Base-by-base conservation (phyloP, 2,888 invertebrate genomes). In the Polyommatus iphigenia region DNA sequence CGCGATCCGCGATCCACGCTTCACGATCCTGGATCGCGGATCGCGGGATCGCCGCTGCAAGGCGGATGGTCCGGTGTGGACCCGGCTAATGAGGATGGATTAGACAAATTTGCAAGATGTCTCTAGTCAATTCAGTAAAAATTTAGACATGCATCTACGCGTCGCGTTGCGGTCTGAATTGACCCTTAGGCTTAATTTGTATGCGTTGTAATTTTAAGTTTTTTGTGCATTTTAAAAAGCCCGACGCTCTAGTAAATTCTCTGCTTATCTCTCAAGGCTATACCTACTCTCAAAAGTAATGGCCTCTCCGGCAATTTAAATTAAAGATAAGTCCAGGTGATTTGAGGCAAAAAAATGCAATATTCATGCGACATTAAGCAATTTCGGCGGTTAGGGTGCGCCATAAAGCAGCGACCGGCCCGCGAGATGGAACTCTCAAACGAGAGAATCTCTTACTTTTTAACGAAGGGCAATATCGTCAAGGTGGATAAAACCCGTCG, bases 371-470 rank as follows among this genome's bases (percentile, higher is more conserved):
- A 75, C 75, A 75, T 75, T 75, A 75, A 75, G 75, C 75, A 75
- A 75, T 75, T 54, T 29, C 20, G 46, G 46, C 54, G 75, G 29
- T 75, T 75, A 75, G 24, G 50, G 75, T 15, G 75, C 50, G 24
- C 75, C 54, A 75, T 75, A 54, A 75, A 75, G 24, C 75, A 29
- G n/a, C 54, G 29, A 75, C 50, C 75, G 75, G 50, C 6, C 46
- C 46, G 29, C 8, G 50, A 75, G 50, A 75, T 29, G 75, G 24
- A 15, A 54, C 75, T 75, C 54, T 20, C 29, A 88, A 89, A 88
- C 89, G 92, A 92, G 92, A 92, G 92, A 90, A 92, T 91, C 91
- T 82, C 84, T 85, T 83, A 80, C 81, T 81, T 82, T 83, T 81
- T 84, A 84, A 85, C 82, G 81, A 82, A 83, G 81, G 82, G 81